These are phyloP conservation scores for Mactra quadrangularis DNA, from an alignment of 1,140 invertebrate genomes.

Conservation along the genomic window DNA sequence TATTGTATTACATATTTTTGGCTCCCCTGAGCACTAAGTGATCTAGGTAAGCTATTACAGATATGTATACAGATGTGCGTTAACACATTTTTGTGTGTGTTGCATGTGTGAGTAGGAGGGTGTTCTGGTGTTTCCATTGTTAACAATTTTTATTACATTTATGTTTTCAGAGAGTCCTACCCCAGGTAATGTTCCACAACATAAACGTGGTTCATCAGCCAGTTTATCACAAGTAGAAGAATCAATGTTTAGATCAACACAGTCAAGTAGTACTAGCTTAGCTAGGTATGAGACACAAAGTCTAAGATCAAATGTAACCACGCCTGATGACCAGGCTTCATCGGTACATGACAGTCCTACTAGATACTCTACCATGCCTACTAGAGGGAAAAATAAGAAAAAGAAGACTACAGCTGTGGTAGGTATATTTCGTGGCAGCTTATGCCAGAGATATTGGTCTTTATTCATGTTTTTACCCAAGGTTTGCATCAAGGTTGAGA, in stretches of 20 bases:
- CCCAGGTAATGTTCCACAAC: conserved; percentile 59
- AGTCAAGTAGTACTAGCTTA: conserved; percentile 63
- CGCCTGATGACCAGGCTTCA: conserved; percentile 59
- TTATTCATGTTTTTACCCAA: no score
- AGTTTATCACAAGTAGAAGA: conserved; percentile 81
- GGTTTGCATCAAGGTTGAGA: no score
- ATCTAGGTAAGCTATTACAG: no score
- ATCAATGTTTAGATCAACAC: conserved; percentile 69
- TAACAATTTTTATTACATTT: no score
- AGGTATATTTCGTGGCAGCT: no score
- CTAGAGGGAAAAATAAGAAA: conserved; percentile 32
- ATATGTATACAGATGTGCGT: no score
- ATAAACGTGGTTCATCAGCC: conserved; percentile 79
- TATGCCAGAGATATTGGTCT: no score
- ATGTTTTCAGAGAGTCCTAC: conserved; percentile 19
- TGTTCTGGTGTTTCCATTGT: no score
- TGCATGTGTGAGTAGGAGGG: no score
- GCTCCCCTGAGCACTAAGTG: no score
- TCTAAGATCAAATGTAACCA: conserved; percentile 67
- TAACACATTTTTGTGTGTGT: no score
- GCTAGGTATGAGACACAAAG: conserved; percentile 59
- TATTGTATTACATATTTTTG: no score
- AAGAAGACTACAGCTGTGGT: conserved; percentile 54
- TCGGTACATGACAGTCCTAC: conserved; percentile 61
- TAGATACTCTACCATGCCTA: conserved; percentile 63